phyloP scores from a whole-genome alignment of 2,888 invertebrate species.

The Pharmacophagus antenor region DNA sequence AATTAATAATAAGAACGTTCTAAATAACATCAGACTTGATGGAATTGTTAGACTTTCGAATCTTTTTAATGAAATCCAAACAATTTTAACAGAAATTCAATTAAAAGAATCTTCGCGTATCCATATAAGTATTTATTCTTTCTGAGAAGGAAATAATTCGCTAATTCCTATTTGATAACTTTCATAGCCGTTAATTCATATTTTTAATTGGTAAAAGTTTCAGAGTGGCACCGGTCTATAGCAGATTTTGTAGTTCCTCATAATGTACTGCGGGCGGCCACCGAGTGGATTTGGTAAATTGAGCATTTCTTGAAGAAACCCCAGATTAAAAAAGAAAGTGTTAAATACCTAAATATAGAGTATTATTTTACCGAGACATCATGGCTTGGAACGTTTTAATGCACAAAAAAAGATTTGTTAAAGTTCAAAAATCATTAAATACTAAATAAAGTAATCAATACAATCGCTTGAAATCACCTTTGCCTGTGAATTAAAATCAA shows the following conservation, averaged over 20 bases:
- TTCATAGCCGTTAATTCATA: neutral
- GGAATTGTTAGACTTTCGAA: neutral
- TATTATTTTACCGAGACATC: too few relatives aligned
- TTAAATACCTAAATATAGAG: too few relatives aligned
- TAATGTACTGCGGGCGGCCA: too few relatives aligned
- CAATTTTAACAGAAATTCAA: neutral
- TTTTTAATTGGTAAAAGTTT: too few relatives aligned
- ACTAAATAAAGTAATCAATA: neutral
- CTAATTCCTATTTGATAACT: neutral
- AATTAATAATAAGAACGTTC: neutral
- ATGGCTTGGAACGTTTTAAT: too few relatives aligned
- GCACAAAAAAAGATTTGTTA: too few relatives aligned
- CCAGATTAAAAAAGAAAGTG: too few relatives aligned
- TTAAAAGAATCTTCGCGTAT: neutral
- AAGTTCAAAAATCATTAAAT: neutral
- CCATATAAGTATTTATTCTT: neutral
- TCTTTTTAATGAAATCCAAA: neutral
- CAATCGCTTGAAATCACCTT: neutral
- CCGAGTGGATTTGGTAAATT: too few relatives aligned
- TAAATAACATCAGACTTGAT: neutral
- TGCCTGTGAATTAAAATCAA: neutral
- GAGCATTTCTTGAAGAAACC: too few relatives aligned
- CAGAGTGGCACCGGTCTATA: too few relatives aligned
- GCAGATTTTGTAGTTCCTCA: too few relatives aligned
- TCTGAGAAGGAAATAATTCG: neutral